phyloP scores from a whole-genome alignment of 1,140 invertebrate genomes.

The Magallana gigas region DNA sequence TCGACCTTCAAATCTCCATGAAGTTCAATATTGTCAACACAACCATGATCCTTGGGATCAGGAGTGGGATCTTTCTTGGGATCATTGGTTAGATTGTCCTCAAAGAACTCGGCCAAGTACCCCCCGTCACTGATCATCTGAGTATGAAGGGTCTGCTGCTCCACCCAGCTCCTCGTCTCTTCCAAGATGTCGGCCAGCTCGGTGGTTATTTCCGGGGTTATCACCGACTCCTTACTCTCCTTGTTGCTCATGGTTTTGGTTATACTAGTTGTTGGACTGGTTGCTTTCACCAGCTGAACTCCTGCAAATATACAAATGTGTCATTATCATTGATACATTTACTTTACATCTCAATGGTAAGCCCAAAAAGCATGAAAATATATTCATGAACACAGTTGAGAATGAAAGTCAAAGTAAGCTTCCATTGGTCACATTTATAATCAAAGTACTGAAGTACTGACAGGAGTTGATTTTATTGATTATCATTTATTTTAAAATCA shows the following conservation, averaged over 20 bases:
- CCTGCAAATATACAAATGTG: conserved; percentile 51
- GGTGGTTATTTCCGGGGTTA: conserved; percentile 43
- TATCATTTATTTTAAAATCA: no score
- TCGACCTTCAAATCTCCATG: not conserved
- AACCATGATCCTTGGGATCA: not conserved
- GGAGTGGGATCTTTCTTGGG: not conserved
- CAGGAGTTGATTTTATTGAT: no score
- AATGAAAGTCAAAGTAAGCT: no score
- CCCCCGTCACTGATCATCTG: conserved; percentile 47
- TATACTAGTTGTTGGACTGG: conserved; percentile 57
- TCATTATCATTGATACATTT: no score
- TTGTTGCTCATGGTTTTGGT: conserved; percentile 60
- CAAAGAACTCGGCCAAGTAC: conserved; percentile 53
- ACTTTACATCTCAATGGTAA: not conserved
- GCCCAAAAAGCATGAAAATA: no score
- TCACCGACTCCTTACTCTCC: conserved; percentile 66
- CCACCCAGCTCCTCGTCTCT: conserved; percentile 41
- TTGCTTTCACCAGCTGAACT: conserved; percentile 56
- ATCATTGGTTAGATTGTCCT: conserved; percentile 46
- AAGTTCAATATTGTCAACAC: conserved; percentile 9
- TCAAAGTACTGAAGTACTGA: no score
- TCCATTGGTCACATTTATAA: no score
- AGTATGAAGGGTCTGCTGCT: conserved; percentile 21
- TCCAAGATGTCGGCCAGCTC: conserved; percentile 38
- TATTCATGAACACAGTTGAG: no score